These are phyloP conservation scores for Taeniopygia guttata DNA, from an alignment of 2,797 vertebrate species.

Conservation along the genomic window DNA sequence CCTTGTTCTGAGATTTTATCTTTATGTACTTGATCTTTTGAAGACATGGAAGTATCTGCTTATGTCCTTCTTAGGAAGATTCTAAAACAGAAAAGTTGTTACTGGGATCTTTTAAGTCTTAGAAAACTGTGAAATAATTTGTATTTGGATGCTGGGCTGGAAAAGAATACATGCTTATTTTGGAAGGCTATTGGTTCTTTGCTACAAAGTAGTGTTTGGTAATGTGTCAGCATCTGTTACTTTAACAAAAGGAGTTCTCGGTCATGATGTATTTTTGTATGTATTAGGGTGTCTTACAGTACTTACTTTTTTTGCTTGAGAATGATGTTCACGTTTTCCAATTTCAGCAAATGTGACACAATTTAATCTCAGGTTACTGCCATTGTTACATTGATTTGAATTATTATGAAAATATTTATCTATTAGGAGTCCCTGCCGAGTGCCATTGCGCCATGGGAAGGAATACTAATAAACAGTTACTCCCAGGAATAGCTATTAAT, in stretches of 20 bases:
- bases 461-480: conserved; percentile 19
- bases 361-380: background rate
- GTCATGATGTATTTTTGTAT: background rate
- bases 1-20: background rate
- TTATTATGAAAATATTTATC: background rate
- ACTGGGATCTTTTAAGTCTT: background rate
- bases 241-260: background rate
- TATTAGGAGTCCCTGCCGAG: background rate
- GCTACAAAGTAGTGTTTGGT: background rate
- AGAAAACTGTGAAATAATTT: background rate
- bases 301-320: background rate
- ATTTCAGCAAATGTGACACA: background rate
- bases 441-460: background rate
- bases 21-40: background rate
- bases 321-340: background rate
- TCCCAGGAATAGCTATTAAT: conserved; percentile 35
- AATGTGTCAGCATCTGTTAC: background rate
- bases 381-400: background rate
- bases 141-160: background rate
- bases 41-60: background rate
- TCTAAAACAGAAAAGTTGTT: background rate
- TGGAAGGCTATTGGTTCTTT: background rate
- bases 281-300: background rate
- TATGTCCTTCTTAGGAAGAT: background rate
- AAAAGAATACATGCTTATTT: background rate